phyloP scores from a whole-genome alignment of 2,797 vertebrate genomes.

The Chiroxiphia lanceolata region DNA sequence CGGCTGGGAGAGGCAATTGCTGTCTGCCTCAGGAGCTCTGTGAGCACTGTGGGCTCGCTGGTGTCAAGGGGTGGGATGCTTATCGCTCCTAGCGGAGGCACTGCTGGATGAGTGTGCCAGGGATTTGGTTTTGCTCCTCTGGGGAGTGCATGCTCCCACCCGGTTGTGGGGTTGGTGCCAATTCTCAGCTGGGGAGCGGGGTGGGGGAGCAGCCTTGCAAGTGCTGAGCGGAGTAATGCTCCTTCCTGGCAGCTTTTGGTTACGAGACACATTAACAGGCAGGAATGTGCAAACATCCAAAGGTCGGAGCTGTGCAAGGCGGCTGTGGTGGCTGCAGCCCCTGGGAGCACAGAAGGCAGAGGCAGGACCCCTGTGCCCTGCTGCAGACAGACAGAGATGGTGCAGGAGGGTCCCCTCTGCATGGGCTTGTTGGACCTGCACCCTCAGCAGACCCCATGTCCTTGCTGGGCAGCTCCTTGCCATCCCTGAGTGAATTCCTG shows the following conservation, averaged over 20 bases:
- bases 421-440: accelerated
- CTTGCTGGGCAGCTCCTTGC: accelerated
- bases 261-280: slow-evolving; percentile 80
- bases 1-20: not conserved
- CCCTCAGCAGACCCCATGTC: not conserved
- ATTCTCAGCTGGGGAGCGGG: not conserved
- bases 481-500: not conserved
- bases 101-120: accelerated
- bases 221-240: slow-evolving; percentile 63
- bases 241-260: slow-evolving; percentile 62
- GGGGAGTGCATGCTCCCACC: not conserved
- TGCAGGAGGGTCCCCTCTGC: not conserved
- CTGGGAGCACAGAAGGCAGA: not conserved
- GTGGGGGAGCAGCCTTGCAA: not conserved
- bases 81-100: not conserved
- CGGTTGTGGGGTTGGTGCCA: accelerated
- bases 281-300: slow-evolving; percentile 77
- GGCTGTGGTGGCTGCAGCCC: not conserved
- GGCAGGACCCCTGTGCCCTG: not conserved
- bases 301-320: not conserved
- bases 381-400: not conserved
- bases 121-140: not conserved
- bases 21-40: not conserved
- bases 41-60: not conserved
- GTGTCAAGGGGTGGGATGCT: not conserved